Evolutionary conservation across 2,113 vertebrate species (phyloP), one percentile per base, ranked within the genome.

Genomic region (Gasterosteus nipponicus): DNA sequence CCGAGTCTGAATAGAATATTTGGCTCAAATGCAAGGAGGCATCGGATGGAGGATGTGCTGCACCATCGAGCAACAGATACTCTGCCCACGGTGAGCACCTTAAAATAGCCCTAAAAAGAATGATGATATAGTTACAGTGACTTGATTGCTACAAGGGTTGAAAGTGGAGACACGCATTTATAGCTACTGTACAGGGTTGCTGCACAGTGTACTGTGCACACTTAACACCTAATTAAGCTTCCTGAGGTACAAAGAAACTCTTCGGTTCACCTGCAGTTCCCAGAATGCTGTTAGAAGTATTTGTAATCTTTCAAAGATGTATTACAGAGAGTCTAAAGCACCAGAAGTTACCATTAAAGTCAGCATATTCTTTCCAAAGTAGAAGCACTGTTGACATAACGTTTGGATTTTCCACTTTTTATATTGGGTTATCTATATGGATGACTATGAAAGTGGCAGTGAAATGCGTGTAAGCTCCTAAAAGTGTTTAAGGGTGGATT

Each of bases 71-170:
- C 4, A 15, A 75, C 39, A 49, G 44, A 56, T 51, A 49, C 63
- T 63, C 57, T 31, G 46, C 42, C 51, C 26, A 71, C 69, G 39
- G 47, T 18, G 18, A 56, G 39, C 31, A 15, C 33, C 54, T 15
- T 5, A 41, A 61, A 67, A 67, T 56, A 76, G 38, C 68, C 22
- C 31, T 29, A 11, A 72, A 80, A 75, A 33, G 54, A 59, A 26
- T 39, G 15, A 72, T 7, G 10, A 64, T 73, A 16, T 2, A 63
- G 26, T 16, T 42, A 38, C 29, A 65, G 46, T 18, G 38, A 61
- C 38, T 33, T 31, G 22, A 57, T 31, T 22, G 35, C 56, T 39
- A 4, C 49, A 54, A 68, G 18, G 26, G 35, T 18, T 22, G 7
- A 60, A 39, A 31, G 16, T 4, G 54, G 31, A 4, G 16, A 59